phyloP scores from a whole-genome alignment of 2,797 vertebrate species.

The Squalus acanthias region DNA sequence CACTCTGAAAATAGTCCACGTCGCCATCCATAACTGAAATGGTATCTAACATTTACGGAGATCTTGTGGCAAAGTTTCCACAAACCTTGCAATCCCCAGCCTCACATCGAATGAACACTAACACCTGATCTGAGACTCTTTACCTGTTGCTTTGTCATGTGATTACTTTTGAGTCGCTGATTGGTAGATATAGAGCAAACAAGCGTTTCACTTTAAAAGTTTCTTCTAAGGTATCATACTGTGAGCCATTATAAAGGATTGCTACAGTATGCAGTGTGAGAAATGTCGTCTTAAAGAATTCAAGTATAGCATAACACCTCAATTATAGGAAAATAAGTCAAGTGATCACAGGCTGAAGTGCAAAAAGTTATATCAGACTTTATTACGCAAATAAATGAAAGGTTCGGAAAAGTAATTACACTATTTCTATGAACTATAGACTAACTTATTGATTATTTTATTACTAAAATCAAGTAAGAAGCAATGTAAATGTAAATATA shows the following conservation, averaged over 20 bases:
- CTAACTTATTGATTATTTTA: not conserved
- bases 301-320: no score
- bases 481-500: not conserved
- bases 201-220: not conserved
- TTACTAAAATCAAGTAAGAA: slow-evolving; percentile 3
- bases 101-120: not conserved
- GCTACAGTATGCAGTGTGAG: not conserved
- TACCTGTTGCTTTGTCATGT: not conserved
- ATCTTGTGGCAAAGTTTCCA: not conserved
- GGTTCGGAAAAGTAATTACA: not conserved
- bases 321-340: not conserved
- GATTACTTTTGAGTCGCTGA: not conserved
- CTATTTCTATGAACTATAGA: not conserved
- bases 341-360: not conserved
- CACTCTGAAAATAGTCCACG: slow-evolving; percentile 43
- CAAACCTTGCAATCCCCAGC: not conserved
- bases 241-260: not conserved
- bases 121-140: not conserved
- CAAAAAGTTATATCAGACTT: not conserved
- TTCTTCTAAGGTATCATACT: not conserved
- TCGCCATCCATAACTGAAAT: slow-evolving; percentile 45
- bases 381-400: not conserved
- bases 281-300: not conserved
- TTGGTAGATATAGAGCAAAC: not conserved
- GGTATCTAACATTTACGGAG: not conserved